Conservation (phyloP, 1,140 invertebrate species). For the Trachelipus rathkii region DNA sequence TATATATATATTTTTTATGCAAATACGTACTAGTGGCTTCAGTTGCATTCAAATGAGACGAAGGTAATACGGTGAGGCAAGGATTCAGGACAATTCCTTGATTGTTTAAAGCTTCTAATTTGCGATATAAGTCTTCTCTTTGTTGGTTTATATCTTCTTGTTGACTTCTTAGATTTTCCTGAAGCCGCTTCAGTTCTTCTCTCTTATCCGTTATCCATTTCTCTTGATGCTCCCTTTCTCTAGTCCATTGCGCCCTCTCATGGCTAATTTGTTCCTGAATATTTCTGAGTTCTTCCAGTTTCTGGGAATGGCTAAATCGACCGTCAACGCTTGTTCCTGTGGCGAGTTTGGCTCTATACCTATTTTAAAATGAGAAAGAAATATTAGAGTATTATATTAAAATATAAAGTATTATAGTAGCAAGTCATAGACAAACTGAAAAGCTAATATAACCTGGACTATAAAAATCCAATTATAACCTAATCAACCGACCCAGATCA, state of each 20-base stretch:
- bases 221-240: conserved; percentile 57
- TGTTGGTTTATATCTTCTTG: conserved; percentile 79
- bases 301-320: conserved; percentile 48
- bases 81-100: conserved; percentile 61
- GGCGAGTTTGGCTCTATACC: not conserved
- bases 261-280: conserved; percentile 70
- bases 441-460: no score
- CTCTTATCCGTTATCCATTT: conserved; percentile 62
- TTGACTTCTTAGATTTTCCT: conserved; percentile 66
- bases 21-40: not conserved
- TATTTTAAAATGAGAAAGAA: not conserved
- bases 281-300: conserved; percentile 67
- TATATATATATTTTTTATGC: no score
- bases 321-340: conserved; percentile 34
- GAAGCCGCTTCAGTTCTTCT: conserved; percentile 56
- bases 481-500: no score
- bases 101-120: conserved; percentile 70
- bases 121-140: conserved; percentile 75
- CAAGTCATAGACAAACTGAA: no score
- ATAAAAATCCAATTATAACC: no score
- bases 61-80: conserved; percentile 46
- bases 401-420: no score
- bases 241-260: conserved; percentile 72
- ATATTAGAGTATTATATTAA: no score
- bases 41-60: not conserved